Percentiles rank a stretch among this genome's conserved stretches.
Conservation (phyloP, 23 tunicate species). For the Ciona savignyi region DNA sequence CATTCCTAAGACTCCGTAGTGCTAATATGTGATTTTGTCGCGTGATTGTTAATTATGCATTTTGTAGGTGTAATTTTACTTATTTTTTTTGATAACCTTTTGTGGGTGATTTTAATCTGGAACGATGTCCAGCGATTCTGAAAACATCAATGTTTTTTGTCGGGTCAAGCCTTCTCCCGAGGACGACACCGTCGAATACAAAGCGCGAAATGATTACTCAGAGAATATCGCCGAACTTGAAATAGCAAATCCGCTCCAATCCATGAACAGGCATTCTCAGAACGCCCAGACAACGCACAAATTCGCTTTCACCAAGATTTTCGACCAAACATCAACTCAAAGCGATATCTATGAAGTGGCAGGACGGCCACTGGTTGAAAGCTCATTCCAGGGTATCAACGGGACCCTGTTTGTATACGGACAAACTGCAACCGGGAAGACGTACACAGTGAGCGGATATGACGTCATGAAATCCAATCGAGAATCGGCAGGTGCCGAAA, state of each 20-base stretch:
- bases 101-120: too few species aligned
- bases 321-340: constrained; percentile 65
- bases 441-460: constrained; percentile 47
- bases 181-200: background rate
- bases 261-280: background rate
- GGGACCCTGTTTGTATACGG: constrained; percentile 98
- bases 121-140: background rate
- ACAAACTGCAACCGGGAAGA: constrained; percentile 94
- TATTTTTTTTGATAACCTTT: too few species aligned
- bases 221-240: background rate
- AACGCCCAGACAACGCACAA: constrained; percentile 14
- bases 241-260: background rate
- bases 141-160: background rate
- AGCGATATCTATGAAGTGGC: constrained; percentile 49
- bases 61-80: too few species aligned
- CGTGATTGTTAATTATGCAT: too few species aligned
- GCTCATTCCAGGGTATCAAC: constrained; percentile 67
- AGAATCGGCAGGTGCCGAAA: constrained; percentile 8
- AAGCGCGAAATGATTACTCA: background rate
- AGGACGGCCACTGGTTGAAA: constrained; percentile 72
- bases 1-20: too few species aligned
- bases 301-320: constrained; percentile 53
- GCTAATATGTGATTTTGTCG: too few species aligned
- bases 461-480: background rate
- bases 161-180: background rate